Evolutionary conservation across 2,797 vertebrate species (phyloP), one percentile per base, ranked within the genome.

Genomic region (Acanthurus lineatus): DNA sequence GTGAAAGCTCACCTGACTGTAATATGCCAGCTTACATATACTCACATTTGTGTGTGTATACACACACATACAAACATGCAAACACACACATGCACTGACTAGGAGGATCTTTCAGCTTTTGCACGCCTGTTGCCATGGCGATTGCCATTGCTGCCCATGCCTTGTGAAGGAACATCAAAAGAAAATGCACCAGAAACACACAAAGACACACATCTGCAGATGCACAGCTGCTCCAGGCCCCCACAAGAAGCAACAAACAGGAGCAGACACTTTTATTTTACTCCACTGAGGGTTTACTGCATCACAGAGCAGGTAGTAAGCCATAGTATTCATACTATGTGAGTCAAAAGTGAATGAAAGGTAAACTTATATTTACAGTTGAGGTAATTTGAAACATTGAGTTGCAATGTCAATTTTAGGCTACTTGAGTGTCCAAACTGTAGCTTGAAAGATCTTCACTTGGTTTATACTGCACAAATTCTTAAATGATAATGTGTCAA

Each of bases 121-220:
- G 72, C 83, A 89, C 38, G 71, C 48, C 81, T 78, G 93, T 94
- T 94, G 88, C 93, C 91, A 93, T 93, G 92, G 93, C 71, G 84
- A 94, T 90, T 65, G 40, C 78, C 66, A 83, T 83, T 79, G 83
- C 84, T 89, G 86, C 61, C 79, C 66, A 48, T 86, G 79, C 73
- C 63, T 69, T 7, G 82, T 68, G 87, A 80, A 79, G 74, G 64
- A 87, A 81, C 82, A 88, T 92, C 83, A 92, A 91, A 89, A 86
- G 76, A 77, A 84, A 82, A 84, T 56, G 77, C 86, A 77, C 77
- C 77, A 77, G 85, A 82, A 80, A 38, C 73, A 64, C 82, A 78
- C 47, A 44, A 16, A 77, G 65, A 76, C 61, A 51, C 58, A 63
- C 60, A 59, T 19, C n/a, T 76, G 54, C 58, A 16, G 22, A 56